A percentile compares a stretch with the other conserved stretches of the same genome.
phyloP scores from a whole-genome alignment of 1,140 invertebrate species.

The Drosophila melanica region DNA sequence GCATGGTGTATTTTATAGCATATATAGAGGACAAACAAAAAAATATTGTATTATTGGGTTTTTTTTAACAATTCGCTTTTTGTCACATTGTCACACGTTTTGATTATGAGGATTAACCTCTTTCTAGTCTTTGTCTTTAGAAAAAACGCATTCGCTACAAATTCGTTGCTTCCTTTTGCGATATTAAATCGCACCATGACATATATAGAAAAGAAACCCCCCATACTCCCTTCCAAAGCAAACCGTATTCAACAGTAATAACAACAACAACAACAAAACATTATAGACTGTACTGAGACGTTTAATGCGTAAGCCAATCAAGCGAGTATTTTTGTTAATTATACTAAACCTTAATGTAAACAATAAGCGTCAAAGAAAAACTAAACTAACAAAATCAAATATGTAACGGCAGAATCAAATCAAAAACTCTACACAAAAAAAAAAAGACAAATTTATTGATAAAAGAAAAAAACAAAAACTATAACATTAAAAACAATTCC shows the following conservation, averaged over 20 bases:
- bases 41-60: neutral
- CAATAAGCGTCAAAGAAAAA: slow-evolving; percentile 9
- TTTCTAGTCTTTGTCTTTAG: slow-evolving; percentile 60
- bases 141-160: slow-evolving; percentile 4
- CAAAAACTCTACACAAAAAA: neutral
- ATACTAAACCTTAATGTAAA: slow-evolving; percentile 4
- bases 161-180: slow-evolving; percentile 35
- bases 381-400: slow-evolving; percentile 39
- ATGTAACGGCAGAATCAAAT: slow-evolving; percentile 52
- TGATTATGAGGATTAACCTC: slow-evolving; percentile 10
- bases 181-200: slow-evolving; percentile 4
- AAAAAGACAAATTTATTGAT: slow-evolving; percentile 25
- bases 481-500: slow-evolving; percentile 55
- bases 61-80: slow-evolving; percentile 23
- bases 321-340: slow-evolving; percentile 44
- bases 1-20: slow-evolving; percentile 41
- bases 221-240: slow-evolving; percentile 11
- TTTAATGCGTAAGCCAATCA: slow-evolving; percentile 61
- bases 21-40: slow-evolving; percentile 22
- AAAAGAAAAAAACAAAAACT: slow-evolving; percentile 42
- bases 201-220: slow-evolving; percentile 14
- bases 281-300: slow-evolving; percentile 59
- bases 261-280: slow-evolving; percentile 6
- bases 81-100: slow-evolving; percentile 12
- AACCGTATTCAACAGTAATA: slow-evolving; percentile 4